phyloP scores from a whole-genome alignment of 2,888 invertebrate genomes.

The Celastrina argiolus region DNA sequence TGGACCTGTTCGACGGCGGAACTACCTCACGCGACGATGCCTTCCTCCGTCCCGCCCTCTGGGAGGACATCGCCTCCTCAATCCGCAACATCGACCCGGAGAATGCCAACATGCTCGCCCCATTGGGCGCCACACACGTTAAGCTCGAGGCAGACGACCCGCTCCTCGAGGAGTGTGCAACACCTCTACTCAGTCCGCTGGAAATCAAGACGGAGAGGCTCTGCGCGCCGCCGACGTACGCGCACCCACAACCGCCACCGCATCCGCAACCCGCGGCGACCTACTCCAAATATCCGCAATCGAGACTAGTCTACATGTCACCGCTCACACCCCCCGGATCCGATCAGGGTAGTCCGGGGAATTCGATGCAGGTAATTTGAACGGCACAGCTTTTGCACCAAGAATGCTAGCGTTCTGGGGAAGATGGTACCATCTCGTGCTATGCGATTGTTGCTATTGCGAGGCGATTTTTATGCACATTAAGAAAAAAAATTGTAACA shows the following conservation, averaged over 20 bases:
- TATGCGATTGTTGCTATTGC: slow-evolving; percentile 47
- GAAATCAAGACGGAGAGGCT: slow-evolving; percentile 88
- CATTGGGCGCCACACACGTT: slow-evolving; percentile 82
- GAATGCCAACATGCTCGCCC: slow-evolving; percentile 90
- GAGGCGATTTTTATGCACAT: not conserved
- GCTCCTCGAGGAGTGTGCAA: slow-evolving; percentile 79
- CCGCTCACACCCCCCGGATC: slow-evolving; percentile 93
- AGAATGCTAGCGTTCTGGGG: slow-evolving; percentile 32
- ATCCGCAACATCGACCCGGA: slow-evolving; percentile 94
- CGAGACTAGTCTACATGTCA: slow-evolving; percentile 84
- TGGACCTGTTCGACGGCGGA: slow-evolving; percentile 75
- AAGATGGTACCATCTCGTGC: slow-evolving; percentile 64
- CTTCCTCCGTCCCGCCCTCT: slow-evolving; percentile 90
- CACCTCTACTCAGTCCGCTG: slow-evolving; percentile 85
- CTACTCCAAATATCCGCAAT: slow-evolving; percentile 67
- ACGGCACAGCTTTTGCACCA: not conserved
- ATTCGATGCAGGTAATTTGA: slow-evolving; percentile 77
- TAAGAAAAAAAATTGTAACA: not conserved
- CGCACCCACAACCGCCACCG: slow-evolving; percentile 45
- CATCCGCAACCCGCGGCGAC: slow-evolving; percentile 52
- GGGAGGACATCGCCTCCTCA: slow-evolving; percentile 95
- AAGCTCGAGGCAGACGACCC: slow-evolving; percentile 85
- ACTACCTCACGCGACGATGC: slow-evolving; percentile 86
- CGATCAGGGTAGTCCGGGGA: slow-evolving; percentile 90
- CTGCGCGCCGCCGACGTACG: slow-evolving; percentile 76